These are phyloP conservation scores for Cardiocondyla obscurior DNA, from an alignment of 1,140 invertebrate genomes.

Conservation along the genomic window DNA sequence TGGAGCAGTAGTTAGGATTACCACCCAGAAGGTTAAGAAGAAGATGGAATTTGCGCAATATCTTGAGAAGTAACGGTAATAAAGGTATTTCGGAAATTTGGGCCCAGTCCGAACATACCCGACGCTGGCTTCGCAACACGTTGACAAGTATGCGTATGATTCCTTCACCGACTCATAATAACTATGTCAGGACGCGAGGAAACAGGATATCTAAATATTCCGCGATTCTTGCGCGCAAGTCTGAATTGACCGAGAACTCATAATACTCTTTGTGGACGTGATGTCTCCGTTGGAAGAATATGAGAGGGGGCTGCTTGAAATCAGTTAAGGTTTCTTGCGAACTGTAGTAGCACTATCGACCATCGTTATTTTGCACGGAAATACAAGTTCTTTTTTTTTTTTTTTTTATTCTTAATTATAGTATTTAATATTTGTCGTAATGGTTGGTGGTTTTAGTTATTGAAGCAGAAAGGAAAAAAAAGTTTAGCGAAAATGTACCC, in stretches of 20 bases:
- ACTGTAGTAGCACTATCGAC: slow-evolving; percentile 60
- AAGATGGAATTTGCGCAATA: too few species aligned
- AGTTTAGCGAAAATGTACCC: too few species aligned
- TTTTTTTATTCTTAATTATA: not conserved
- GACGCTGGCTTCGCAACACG: not conserved
- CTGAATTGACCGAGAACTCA: not conserved
- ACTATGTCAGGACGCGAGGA: too few species aligned
- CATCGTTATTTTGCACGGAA: slow-evolving; percentile 51
- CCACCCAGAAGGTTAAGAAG: too few species aligned
- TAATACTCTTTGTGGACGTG: not conserved
- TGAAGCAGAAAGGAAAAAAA: too few species aligned
- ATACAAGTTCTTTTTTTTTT: not conserved
- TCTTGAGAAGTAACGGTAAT: not conserved
- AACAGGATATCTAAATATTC: not conserved
- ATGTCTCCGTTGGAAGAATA: not conserved
- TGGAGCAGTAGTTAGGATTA: not conserved
- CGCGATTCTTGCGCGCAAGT: not conserved
- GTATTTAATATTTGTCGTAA: too few species aligned
- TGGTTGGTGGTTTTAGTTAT: too few species aligned
- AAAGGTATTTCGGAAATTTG: not conserved
- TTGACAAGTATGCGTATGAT: too few species aligned
- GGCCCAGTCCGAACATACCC: not conserved
- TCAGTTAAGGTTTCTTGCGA: slow-evolving; percentile 27
- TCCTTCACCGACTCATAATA: too few species aligned
- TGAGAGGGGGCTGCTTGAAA: not conserved